These are phyloP conservation scores for Poecilia gillii DNA, from an alignment of 2,797 vertebrate species.

Conservation along the genomic window DNA sequence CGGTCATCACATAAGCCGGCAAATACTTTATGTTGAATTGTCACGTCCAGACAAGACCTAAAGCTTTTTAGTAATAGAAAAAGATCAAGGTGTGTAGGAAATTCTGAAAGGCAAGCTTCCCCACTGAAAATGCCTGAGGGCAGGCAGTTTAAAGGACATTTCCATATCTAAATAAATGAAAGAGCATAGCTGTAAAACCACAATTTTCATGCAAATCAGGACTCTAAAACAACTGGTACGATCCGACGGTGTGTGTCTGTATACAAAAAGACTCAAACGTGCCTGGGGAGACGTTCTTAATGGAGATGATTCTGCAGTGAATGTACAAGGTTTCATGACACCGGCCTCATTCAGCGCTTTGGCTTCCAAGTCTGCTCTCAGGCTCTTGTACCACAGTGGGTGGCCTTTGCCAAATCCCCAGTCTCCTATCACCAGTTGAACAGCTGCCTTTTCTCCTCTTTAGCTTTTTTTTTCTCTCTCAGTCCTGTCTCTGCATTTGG, in stretches of 20 bases:
- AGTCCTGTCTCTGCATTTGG: not conserved
- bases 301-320: slow-evolving; percentile 1
- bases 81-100: not conserved
- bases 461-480: slow-evolving; percentile 1
- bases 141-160: slow-evolving; percentile 1
- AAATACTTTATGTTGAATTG: not conserved
- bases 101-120: not conserved
- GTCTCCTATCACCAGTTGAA: not conserved
- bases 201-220: slow-evolving; percentile 4
- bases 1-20: not conserved
- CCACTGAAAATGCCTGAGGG: not conserved
- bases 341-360: not conserved
- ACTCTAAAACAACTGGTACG: not conserved
- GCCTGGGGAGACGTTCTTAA: slow-evolving; percentile 1
- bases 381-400: slow-evolving; percentile 20
- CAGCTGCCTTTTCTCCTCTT: slow-evolving; percentile 18
- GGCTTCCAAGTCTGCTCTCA: slow-evolving; percentile 12
- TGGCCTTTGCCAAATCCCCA: slow-evolving; percentile 17
- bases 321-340: slow-evolving; percentile 1
- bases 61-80: not conserved
- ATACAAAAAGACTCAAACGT: not conserved
- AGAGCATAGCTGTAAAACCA: not conserved
- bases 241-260: not conserved
- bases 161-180: not conserved
- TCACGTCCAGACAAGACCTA: not conserved